Evolutionary conservation across 2,888 invertebrate species (phyloP).

Genomic region (Eupithecia inturbata): DNA sequence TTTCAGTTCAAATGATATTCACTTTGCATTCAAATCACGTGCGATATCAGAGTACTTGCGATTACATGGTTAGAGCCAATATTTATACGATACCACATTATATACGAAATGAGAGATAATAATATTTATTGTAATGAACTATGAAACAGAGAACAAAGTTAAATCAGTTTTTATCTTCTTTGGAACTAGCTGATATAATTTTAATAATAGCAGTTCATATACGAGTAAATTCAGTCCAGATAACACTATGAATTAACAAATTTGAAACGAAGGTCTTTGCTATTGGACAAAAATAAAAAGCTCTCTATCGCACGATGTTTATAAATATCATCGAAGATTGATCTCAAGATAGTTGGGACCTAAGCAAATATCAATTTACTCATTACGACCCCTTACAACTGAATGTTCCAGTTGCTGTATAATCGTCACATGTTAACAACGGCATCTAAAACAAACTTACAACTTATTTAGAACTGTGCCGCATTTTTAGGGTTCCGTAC

Average conservation of each 20-base stretch:
- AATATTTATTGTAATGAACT: neutral
- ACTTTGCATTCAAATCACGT: constrained; percentile 65
- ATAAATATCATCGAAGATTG: too few relatives aligned
- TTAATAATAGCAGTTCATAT: neutral
- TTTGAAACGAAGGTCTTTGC: neutral
- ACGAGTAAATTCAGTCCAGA: neutral
- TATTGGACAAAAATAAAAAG: too few relatives aligned
- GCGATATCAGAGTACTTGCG: constrained; percentile 55
- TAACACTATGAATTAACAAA: neutral
- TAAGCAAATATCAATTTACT: too few relatives aligned
- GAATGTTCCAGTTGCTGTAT: neutral
- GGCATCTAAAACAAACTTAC: too few relatives aligned
- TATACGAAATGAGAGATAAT: neutral
- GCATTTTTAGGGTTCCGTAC: too few relatives aligned
- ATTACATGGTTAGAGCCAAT: constrained; percentile 38
- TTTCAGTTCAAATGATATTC: constrained; percentile 60
- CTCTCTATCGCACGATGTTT: too few relatives aligned
- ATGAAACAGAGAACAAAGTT: neutral
- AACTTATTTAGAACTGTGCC: too few relatives aligned
- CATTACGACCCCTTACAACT: neutral
- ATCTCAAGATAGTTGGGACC: too few relatives aligned
- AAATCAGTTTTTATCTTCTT: neutral
- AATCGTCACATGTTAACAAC: neutral
- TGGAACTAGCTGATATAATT: neutral
- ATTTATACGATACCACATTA: constrained; percentile 8